A percentile compares a stretch with the other conserved stretches of the same genome.
Evolutionary conservation across 2,113 vertebrate genomes (phyloP).

Genomic region (Proterorhinus semilunaris): DNA sequence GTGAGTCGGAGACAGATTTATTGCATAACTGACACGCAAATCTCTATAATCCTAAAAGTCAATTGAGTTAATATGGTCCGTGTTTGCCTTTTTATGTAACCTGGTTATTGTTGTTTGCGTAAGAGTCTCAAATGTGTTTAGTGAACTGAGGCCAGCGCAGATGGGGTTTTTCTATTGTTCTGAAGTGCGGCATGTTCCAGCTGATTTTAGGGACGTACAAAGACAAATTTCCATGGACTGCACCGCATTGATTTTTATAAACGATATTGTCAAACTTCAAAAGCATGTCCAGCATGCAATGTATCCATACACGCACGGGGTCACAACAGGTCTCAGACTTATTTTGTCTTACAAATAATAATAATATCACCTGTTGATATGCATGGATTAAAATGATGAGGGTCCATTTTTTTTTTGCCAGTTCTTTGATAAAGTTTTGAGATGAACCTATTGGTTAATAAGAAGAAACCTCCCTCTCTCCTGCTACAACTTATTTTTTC

Average conservation of each 20-base stretch:
- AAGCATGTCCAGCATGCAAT: too few species aligned
- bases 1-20: slow-evolving; percentile 21
- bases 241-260: background rate
- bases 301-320: too few species aligned
- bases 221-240: slow-evolving; percentile 19
- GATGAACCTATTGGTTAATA: too few species aligned
- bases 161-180: slow-evolving; percentile 42
- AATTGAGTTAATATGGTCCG: slow-evolving; percentile 33
- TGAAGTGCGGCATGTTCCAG: slow-evolving; percentile 38
- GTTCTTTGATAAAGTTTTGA: too few species aligned
- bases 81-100: slow-evolving; percentile 54
- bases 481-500: too few species aligned
- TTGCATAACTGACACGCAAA: slow-evolving; percentile 52
- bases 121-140: slow-evolving; percentile 40
- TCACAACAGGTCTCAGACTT: too few species aligned
- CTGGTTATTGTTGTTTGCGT: slow-evolving; percentile 50
- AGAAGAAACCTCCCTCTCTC: too few species aligned
- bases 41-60: slow-evolving; percentile 47
- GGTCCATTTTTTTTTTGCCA: too few species aligned
- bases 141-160: slow-evolving; percentile 36
- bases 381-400: too few species aligned
- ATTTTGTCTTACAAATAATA: too few species aligned
- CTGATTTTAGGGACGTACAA: slow-evolving; percentile 4
- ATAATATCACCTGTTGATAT: too few species aligned
- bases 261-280: too few species aligned